Base-by-base conservation (phyloP, 2,888 invertebrate species). In the Ceriagrion tenellum region DNA sequence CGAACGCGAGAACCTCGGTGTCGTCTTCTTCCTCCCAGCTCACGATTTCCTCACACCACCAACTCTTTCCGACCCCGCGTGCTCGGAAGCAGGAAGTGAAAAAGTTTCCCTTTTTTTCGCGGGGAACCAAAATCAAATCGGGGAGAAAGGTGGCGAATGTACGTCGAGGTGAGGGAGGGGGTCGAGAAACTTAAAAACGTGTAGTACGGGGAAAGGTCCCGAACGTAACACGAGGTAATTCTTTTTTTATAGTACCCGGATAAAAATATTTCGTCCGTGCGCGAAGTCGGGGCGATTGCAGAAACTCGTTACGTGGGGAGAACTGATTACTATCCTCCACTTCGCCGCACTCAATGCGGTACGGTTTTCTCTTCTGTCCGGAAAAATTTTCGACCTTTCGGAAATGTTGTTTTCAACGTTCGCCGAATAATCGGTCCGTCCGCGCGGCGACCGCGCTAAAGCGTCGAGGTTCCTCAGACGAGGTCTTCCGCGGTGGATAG, bases 31-130 rank as follows among this genome's bases (percentile, higher is more conserved):
- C 69, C 69, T 69, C 69, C 59, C 59, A 59, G 2, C 59, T 59
- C 59, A 16, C 59, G 18, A 47, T 47, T 47, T 69, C 69, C 69
- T 69, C 69, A 13, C 59, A 6, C 20, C 59, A 18, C 59, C 20
- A 59, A 18, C 59, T 47, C 47, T n/a, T 26, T n/a, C 69, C 26
- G 18, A 26, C 69, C 26, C 1, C 69, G n/a, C 69, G 69, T 26
- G 23, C 69, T 69, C 69, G 69, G 69, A 69, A 26, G 69, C 26
- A 23, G 69, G 69, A 69, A 69, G 69, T n/a, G 23, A 26, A 59
- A 20, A 69, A 69, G 69, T 69, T 69, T 69, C 69, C 69, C 69
- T 69, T 69, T 59, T n/a, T 69, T 69, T 69, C 69, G 69, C 69
- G 69, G 23, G 16, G 20, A 59, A 59, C 20, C 59, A 16, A 20